Evolutionary conservation across 2,797 vertebrate species (phyloP).

Genomic region (Novumbra hubbsi): DNA sequence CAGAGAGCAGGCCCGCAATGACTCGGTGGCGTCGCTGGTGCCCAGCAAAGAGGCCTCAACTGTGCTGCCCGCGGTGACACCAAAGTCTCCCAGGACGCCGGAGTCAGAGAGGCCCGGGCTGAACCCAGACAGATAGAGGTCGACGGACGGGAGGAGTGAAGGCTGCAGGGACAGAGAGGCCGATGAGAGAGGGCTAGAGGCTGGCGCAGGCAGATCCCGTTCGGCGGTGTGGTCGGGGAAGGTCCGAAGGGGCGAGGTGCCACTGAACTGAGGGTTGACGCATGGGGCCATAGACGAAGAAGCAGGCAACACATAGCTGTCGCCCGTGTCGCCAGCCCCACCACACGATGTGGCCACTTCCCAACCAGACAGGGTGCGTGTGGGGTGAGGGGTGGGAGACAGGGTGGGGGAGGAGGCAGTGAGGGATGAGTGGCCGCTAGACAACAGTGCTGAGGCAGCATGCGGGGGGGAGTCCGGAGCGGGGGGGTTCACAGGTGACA

Average conservation of each 20-base stretch:
- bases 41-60: constrained; percentile 55
- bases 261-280: constrained; percentile 68
- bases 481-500: constrained; percentile 73
- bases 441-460: constrained; percentile 63
- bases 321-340: constrained; percentile 64
- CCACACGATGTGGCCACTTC: constrained; percentile 66
- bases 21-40: constrained; percentile 42
- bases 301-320: constrained; percentile 79
- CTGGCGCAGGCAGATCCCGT: constrained; percentile 61
- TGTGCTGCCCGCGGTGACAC: constrained; percentile 44
- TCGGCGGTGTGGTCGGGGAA: constrained; percentile 66
- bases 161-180: constrained; percentile 75
- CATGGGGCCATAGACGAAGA: constrained; percentile 60
- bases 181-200: constrained; percentile 63
- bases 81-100: constrained; percentile 59
- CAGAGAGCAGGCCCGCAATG: constrained; percentile 57
- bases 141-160: constrained; percentile 72
- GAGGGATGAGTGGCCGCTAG: constrained; percentile 71
- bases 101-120: constrained; percentile 68
- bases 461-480: constrained; percentile 60
- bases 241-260: constrained; percentile 72
- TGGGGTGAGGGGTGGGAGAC: constrained; percentile 69
- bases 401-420: constrained; percentile 75
- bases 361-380: constrained; percentile 74
- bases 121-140: constrained; percentile 69